Evolutionary conservation across 64 coral and sea anemone species (phyloP).

Genomic region (Montipora sp.): DNA sequence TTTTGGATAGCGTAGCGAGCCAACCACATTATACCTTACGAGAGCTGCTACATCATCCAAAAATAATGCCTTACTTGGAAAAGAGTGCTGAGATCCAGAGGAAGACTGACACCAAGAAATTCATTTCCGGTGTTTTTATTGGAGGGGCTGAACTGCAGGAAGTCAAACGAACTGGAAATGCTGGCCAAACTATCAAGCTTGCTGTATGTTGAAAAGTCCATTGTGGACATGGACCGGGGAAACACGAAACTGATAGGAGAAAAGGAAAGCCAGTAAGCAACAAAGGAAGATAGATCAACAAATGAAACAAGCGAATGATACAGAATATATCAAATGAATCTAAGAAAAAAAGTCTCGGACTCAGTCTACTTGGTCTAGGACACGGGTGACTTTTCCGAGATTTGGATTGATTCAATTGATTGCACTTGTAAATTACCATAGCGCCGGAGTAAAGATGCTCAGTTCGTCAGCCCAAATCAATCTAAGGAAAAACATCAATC

Average conservation of each 20-base stretch:
- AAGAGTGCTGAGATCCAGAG: constrained; percentile 73
- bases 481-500: neutral
- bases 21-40: too few species aligned
- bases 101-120: constrained; percentile 92
- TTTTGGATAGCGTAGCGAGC: too few species aligned
- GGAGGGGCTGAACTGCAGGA: constrained; percentile 63
- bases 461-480: neutral
- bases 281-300: neutral
- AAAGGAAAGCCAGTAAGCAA: neutral
- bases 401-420: too few species aligned
- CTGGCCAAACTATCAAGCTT: constrained; percentile 72
- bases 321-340: neutral
- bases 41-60: neutral
- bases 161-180: constrained; percentile 75
- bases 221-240: constrained; percentile 55
- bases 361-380: too few species aligned
- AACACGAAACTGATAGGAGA: neutral
- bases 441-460: too few species aligned
- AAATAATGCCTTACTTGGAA: constrained; percentile 73
- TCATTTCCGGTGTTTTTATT: constrained; percentile 75
- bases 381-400: too few species aligned
- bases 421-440: too few species aligned
- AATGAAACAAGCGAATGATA: neutral
- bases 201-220: constrained; percentile 1
- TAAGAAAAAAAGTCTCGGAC: neutral